Conservation (phyloP, 2,797 vertebrate genomes). For the Scarus forsteni region DNA sequence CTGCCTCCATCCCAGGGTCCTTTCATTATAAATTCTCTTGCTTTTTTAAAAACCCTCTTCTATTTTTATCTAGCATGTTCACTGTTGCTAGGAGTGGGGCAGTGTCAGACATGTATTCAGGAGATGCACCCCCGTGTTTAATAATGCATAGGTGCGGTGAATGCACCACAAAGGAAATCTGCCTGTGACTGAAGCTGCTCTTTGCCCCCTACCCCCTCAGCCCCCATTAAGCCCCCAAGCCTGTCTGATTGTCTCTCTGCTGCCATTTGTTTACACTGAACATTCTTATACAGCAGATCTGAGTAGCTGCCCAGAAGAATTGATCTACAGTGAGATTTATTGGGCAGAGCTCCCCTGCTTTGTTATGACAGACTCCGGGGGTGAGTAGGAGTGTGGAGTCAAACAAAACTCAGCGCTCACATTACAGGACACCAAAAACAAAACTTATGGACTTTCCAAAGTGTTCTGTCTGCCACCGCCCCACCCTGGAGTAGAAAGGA, state of each 20-base stretch:
- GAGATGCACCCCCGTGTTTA: conserved; percentile 79
- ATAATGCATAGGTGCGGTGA: conserved; percentile 78
- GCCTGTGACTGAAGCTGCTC: conserved; percentile 57
- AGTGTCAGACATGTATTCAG: conserved; percentile 67
- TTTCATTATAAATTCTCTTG: conserved; percentile 59
- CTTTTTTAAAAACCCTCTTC: conserved; percentile 72
- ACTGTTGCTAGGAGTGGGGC: conserved; percentile 80
- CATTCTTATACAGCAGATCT: conserved; percentile 64
- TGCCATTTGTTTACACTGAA: conserved; percentile 55
- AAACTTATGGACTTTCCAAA: conserved; percentile 68
- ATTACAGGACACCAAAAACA: conserved; percentile 64
- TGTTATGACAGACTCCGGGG: conserved; percentile 78
- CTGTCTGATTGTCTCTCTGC: conserved; percentile 52
- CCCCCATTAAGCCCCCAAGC: conserved; percentile 5
- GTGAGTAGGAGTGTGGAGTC: conserved; percentile 50
- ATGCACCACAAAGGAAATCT: conserved; percentile 73
- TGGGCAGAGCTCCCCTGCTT: conserved; percentile 60
- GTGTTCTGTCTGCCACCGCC: conserved; percentile 38
- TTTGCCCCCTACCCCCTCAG: conserved; percentile 28
- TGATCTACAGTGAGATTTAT: conserved; percentile 74
- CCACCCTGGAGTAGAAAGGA: conserved; percentile 22
- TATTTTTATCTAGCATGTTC: conserved; percentile 79
- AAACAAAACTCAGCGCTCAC: conserved; percentile 56
- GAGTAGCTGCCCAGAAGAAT: conserved; percentile 63
- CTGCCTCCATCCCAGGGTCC: conserved; percentile 36